Conservation (phyloP, 2,888 invertebrate genomes). For the Eupithecia exiguata region DNA sequence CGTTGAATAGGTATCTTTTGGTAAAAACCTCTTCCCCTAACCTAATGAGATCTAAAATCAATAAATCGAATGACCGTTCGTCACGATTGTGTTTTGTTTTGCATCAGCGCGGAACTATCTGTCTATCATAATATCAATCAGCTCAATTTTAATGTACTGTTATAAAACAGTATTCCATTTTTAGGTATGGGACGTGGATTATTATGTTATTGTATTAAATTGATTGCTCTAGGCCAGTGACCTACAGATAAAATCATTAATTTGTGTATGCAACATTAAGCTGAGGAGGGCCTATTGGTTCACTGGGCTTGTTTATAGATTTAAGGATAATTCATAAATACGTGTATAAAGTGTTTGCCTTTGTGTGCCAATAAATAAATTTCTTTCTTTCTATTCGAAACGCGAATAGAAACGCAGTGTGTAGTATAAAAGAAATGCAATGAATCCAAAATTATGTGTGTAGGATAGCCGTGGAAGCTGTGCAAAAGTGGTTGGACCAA, state of each 20-base stretch:
- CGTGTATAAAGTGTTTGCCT: no score
- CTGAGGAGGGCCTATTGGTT: no score
- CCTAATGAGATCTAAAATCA: conserved; percentile 52
- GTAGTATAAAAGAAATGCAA: neutral
- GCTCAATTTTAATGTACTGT: conserved; percentile 7
- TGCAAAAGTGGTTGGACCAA: neutral
- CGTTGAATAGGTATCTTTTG: no score
- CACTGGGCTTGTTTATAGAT: no score
- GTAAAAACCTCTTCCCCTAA: neutral
- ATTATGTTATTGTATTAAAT: neutral
- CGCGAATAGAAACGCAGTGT: neutral
- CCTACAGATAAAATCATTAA: neutral
- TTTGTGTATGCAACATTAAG: no score
- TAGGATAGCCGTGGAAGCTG: neutral
- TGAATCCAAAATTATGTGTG: neutral
- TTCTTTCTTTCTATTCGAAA: no score
- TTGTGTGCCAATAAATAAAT: no score
- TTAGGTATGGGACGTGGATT: neutral
- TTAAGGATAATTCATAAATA: no score
- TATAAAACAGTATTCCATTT: neutral
- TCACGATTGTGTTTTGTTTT: conserved; percentile 21
- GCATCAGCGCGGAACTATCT: conserved; percentile 8
- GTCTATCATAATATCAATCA: neutral
- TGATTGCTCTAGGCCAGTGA: neutral
- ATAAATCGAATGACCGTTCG: conserved; percentile 18